Percentiles rank a stretch among this genome's conserved stretches.
phyloP scores from a whole-genome alignment of 2,888 invertebrate species.

The Ophion ellenae region DNA sequence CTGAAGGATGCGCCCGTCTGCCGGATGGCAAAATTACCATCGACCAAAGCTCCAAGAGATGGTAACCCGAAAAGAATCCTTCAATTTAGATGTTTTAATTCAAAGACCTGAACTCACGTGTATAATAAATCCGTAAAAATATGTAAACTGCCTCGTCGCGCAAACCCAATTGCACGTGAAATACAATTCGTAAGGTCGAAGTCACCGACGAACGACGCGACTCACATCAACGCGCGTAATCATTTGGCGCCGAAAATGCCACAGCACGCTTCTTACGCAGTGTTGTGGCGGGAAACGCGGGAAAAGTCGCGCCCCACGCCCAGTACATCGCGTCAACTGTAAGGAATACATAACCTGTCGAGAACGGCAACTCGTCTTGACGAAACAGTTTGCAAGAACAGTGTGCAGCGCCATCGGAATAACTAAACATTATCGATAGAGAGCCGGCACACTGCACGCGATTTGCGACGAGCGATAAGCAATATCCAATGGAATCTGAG shows the following conservation, averaged over 20 bases:
- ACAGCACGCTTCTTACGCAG: conserved; percentile 19
- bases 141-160: not conserved
- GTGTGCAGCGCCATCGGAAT: not conserved
- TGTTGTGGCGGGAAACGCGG: conserved; percentile 59
- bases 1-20: not conserved
- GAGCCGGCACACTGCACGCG: not conserved
- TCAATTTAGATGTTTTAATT: not conserved
- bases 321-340: conserved; percentile 12
- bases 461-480: too few species aligned
- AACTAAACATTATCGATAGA: not conserved
- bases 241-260: conserved; percentile 64
- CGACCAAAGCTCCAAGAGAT: not conserved
- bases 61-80: not conserved
- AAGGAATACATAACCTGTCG: not conserved
- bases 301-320: conserved; percentile 20
- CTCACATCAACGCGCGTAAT: conserved; percentile 41
- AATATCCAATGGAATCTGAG: too few species aligned
- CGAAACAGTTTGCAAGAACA: not conserved
- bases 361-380: conserved; percentile 12
- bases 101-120: conserved; percentile 4
- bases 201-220: conserved; percentile 19
- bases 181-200: not conserved
- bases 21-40: not conserved
- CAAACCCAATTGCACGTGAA: conserved; percentile 1
- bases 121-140: not conserved